phyloP scores from a whole-genome alignment of 2,113 vertebrate species.

The Progne subis region DNA sequence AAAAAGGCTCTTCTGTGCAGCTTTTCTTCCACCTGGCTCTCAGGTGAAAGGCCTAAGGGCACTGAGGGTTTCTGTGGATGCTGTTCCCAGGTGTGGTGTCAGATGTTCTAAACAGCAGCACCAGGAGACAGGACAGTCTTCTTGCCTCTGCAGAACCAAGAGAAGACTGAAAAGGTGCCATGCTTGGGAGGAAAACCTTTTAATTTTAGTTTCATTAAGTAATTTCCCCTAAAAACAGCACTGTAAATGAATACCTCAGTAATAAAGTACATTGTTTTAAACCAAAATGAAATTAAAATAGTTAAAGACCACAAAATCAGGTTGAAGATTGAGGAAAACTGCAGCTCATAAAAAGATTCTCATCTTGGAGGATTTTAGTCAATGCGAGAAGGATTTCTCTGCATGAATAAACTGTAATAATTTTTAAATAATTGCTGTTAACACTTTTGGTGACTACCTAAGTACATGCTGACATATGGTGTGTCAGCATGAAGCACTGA shows the following conservation, averaged over 20 bases:
- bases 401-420: conserved; percentile 28
- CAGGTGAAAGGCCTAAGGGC: neutral
- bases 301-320: neutral
- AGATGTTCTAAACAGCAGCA: neutral
- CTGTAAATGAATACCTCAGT: neutral
- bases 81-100: neutral
- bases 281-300: neutral
- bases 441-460: conserved; percentile 7
- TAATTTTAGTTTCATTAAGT: neutral
- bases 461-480: conserved; percentile 8
- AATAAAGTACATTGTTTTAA: neutral
- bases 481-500: neutral
- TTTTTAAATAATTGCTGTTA: conserved; percentile 38
- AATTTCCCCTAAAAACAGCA: neutral
- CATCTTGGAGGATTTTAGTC: neutral
- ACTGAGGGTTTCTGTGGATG: neutral
- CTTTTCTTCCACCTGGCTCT: neutral
- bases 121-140: neutral
- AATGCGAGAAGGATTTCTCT: neutral
- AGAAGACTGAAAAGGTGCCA: neutral
- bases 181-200: neutral
- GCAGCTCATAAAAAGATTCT: neutral
- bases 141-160: neutral
- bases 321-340: neutral
- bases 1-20: neutral